Evolutionary conservation across 2,888 invertebrate species (phyloP), one percentile per base, ranked within the genome.

Genomic region (Drosophila parthenogenetica): DNA sequence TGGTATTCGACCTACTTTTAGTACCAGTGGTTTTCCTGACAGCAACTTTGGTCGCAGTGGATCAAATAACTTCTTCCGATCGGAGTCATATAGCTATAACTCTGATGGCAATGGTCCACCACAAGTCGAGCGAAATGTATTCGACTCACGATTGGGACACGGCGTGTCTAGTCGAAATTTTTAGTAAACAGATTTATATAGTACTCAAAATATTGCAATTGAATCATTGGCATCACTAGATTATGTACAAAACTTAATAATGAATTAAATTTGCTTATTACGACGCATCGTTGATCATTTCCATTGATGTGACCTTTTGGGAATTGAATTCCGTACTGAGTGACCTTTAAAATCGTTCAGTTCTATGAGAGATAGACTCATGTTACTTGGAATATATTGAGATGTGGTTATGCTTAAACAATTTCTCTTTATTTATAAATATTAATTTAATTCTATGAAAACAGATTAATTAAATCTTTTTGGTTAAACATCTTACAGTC

Each of bases 61-160:
- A 1, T 64, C 73, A 8, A 77, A 45, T 40, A 86, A 83, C 37
- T 86, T 66, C 19, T 60, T 48, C 42, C 87, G 83, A 11, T 71
- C 81, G 1, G 79, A 83, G 16, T 79, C 81, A 0, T 86, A 68
- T 32, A 86, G 86, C 39, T 77, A 19, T 16, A 48, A 2, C 17
- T 83, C 81, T 0, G 72, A 86, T 54, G 77, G 87, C 5, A 54
- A 49, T 8, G 84, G 81, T 2, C 53, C 87, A 0, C 87, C 83
- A 1, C 72, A 64, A 32, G n/a, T 79, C 8, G 42, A 73, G 5
- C 74, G 42, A 2, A 68, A 49, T 53, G 69, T 83, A 1, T 83
- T 16, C 49, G 83, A 83, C 43, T 79, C 81, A 10, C 72, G 81
- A 5, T 22, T 76, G 14, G 78, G 83, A 0, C 61, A 54, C 22